Evolutionary conservation across 2,888 invertebrate genomes (phyloP), one percentile per base, ranked within the genome.

Genomic region (Amblyteles armatorius): DNA sequence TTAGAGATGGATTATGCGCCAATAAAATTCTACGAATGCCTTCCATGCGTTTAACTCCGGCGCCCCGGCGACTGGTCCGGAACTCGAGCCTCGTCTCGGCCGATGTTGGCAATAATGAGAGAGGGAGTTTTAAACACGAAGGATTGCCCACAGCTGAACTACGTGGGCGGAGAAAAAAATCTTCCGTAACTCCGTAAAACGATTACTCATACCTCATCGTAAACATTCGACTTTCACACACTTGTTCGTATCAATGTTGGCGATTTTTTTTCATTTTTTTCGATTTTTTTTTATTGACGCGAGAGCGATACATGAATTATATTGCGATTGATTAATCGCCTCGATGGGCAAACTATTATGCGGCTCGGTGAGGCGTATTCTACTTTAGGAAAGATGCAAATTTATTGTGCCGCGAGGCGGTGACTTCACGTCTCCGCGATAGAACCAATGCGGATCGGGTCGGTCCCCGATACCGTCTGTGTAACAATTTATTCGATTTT

Each of bases 1-100:
- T 13, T 7, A 22, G 72, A 65, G 13, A 40, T 68, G 80, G 82
- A 88, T 88, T 82, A 87, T 88, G 79, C 82, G 81, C 79, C 83
- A 81, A 84, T 84, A 86, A 87, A 84, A 88, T 88, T 88, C 84
- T 79, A 77, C 80, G 87, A 84, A 86, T 83, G 81, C 11, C 11
- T 50, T 55, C 50, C 11, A 4, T 69, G 36, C 72, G 36, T 77
- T 68, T 40, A 63, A n/a, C n/a, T 63, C 65, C 33, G 55, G 33
- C 60, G 63, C 68, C 50, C 33, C 77, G 77, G 22, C 71, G 81
- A 82, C 78, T 79, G 55, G 73, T 57, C 84, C 78, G 81, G 74
- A 82, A 84, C 82, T 85, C 65, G 74, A 67, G 48, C 67, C 13
- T 63, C 72, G 40, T 11, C 40, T 40, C 40, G 40, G 3, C 63